Evolutionary conservation across 2,797 vertebrate species (phyloP).

Genomic region (Triplophysa bombifrons): DNA sequence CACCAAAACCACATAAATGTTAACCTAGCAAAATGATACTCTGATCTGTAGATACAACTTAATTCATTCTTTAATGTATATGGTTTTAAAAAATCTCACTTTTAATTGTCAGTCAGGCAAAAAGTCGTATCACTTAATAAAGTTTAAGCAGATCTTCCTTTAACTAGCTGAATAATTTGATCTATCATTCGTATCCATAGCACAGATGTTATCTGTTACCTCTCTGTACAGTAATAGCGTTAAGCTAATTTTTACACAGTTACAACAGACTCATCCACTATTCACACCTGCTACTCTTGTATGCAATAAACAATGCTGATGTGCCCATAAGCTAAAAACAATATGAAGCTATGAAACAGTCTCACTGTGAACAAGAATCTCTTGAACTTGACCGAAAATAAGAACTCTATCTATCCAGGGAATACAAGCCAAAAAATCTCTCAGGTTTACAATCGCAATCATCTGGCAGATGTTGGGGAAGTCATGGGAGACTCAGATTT

Average conservation of each 20-base stretch:
- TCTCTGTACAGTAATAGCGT: background rate
- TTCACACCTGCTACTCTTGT: background rate
- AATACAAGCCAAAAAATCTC: background rate
- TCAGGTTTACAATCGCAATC: slow-evolving; percentile 23
- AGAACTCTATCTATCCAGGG: background rate
- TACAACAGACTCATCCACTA: background rate
- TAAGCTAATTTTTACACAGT: background rate
- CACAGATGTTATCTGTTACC: background rate
- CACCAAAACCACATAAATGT: too few species aligned
- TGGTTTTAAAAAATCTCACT: background rate
- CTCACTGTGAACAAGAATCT: background rate
- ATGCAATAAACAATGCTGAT: background rate
- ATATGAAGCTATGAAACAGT: slow-evolving; percentile 23
- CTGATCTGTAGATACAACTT: background rate
- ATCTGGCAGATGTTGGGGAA: slow-evolving; percentile 29
- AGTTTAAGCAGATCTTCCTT: background rate
- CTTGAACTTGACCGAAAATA: slow-evolving; percentile 1
- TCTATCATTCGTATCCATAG: background rate
- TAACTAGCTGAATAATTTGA: background rate
- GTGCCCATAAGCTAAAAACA: background rate
- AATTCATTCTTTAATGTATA: background rate
- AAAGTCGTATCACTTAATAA: background rate
- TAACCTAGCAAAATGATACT: too few species aligned
- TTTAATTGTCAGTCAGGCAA: background rate
- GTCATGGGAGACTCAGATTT: slow-evolving; percentile 22